Percentiles rank a stretch among this genome's conserved stretches.
phyloP scores from a whole-genome alignment of 2,113 vertebrate genomes.

The Stigmatopora argus region DNA sequence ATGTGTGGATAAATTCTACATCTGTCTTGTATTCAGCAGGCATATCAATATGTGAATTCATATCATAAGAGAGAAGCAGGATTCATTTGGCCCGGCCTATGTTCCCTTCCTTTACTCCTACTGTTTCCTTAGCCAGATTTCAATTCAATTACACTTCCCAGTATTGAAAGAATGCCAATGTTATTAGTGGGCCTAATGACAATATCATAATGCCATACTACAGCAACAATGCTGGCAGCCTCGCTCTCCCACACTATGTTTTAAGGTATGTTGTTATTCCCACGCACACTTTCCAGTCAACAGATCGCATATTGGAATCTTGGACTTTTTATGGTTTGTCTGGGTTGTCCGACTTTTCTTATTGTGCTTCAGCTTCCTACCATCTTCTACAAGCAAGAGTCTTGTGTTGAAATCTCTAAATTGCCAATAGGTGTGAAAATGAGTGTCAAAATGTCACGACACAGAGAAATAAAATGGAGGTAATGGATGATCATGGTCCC shows the following conservation, averaged over 20 bases:
- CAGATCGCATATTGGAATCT: too few relatives aligned
- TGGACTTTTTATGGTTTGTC: too few relatives aligned
- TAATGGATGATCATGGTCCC: too few relatives aligned
- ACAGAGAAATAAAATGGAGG: too few relatives aligned
- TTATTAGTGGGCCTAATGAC: conserved; percentile 8
- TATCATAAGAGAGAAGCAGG: background rate
- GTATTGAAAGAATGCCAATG: conserved; percentile 2
- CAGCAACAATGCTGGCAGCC: background rate
- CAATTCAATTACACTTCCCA: conserved; percentile 15
- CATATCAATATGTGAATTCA: background rate
- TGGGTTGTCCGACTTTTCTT: too few relatives aligned
- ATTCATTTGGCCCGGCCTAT: background rate
- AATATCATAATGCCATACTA: background rate
- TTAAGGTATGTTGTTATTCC: background rate
- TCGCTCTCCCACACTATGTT: conserved; percentile 3
- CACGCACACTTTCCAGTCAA: background rate
- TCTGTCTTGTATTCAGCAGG: background rate
- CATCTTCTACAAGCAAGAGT: too few relatives aligned
- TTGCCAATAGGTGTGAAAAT: too few relatives aligned
- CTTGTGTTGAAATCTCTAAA: too few relatives aligned
- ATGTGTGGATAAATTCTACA: conserved; percentile 4
- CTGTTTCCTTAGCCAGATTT: background rate
- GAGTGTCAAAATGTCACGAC: too few relatives aligned
- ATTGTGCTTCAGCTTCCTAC: too few relatives aligned
- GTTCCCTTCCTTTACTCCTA: conserved; percentile 8